Base-by-base conservation (phyloP, 2,113 vertebrate genomes). In the Pungitius pungitius region DNA sequence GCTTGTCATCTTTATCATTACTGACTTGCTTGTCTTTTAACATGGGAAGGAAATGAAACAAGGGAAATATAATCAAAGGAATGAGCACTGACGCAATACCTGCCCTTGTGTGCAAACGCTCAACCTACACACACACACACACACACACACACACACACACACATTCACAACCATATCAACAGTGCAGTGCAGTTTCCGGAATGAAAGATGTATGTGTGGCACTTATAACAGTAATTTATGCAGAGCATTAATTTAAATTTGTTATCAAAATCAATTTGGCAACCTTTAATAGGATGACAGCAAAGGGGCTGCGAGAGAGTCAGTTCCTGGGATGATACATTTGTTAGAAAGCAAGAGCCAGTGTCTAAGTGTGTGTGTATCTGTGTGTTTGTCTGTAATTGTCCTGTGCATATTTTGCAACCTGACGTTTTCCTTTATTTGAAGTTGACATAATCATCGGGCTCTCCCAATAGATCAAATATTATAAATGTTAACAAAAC, bases 201-300 rank as follows among this genome's bases (percentile, higher is more conserved):
- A 78, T 88, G 71, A 87, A 78, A 87, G 64, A 87, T 88, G 67
- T 83, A 85, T 47, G 67, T 67, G 85, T 88, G 86, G 87, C 77
- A 83, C 81, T 90, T 76, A 78, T 61, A 83, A 82, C 61, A 61
- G 77, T 80, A 91, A 93, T 91, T 90, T 91, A 89, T 86, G 78
- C 77, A 75, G 80, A 78, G 70, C 39, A 59, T 85, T 92, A 91
- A 94, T 93, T 93, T 86, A 92, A 93, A 91, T 88, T 83, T 93
- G 80, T 92, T 90, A 92, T 92, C 88, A 87, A 89, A 89, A 92
- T 92, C 81, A 90, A 90, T 93, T 93, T 93, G 86, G 86, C 81
- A 89, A 77, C 62, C 70, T 90, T 91, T 93, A 92, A 92, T 91
- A 86, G 85, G 84, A 92, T 84, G 86, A 89, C 70, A 79, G 83